Conservation (phyloP, 1,140 invertebrate species). For the Achroia grisella region DNA sequence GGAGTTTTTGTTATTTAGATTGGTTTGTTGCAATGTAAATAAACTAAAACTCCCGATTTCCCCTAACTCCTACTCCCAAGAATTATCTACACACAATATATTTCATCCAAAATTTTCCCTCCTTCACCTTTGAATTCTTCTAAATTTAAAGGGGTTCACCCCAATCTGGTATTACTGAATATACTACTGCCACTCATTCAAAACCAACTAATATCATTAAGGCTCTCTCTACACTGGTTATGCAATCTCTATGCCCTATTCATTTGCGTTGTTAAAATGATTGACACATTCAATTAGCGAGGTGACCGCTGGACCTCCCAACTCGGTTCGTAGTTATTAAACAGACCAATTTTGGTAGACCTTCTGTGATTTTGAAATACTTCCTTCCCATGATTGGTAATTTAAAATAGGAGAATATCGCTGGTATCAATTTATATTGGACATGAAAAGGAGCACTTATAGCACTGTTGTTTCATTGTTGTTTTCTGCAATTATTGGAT, state of each 20-base stretch:
- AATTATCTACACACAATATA: too few relatives aligned
- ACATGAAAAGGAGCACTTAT: constrained; percentile 32
- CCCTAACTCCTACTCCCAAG: too few relatives aligned
- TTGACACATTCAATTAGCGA: constrained; percentile 74
- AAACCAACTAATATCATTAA: constrained; percentile 12
- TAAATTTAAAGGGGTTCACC: too few relatives aligned
- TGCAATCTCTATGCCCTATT: constrained; percentile 58
- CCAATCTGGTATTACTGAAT: too few relatives aligned
- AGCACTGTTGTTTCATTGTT: constrained; percentile 53
- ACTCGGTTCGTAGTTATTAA: constrained; percentile 53
- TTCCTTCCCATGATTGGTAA: not conserved
- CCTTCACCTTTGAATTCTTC: too few relatives aligned
- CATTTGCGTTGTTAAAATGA: constrained; percentile 74
- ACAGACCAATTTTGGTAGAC: constrained; percentile 25
- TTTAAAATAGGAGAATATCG: not conserved
- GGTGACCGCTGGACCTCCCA: constrained; percentile 72
- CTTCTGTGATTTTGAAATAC: constrained; percentile 6
- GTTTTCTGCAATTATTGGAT: constrained; percentile 65
- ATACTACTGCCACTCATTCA: not conserved
- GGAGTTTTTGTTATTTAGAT: too few relatives aligned
- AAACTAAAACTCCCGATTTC: too few relatives aligned
- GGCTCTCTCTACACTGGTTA: constrained; percentile 43
- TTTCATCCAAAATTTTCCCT: too few relatives aligned
- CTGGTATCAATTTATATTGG: constrained; percentile 27
- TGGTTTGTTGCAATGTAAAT: too few relatives aligned